Base-by-base conservation (phyloP, 2,888 invertebrate genomes). In the Petrophora chlorosata region DNA sequence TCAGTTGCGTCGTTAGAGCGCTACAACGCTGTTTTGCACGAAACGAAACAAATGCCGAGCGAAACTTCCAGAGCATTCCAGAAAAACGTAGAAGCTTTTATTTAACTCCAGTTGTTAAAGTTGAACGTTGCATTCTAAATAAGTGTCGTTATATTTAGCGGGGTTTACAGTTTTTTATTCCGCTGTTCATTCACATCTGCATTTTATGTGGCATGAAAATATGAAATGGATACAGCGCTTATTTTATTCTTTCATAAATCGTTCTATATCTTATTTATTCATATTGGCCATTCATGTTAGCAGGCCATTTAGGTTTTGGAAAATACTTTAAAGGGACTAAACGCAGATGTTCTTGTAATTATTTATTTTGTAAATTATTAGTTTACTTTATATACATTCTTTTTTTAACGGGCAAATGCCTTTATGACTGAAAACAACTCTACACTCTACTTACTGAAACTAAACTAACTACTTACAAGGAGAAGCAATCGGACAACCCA, bases 1-100 rank as follows among this genome's bases (percentile, higher is more conserved):
- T 76, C 79, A 75, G 71, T 74, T 66, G 72, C 68, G 65, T 75
- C 70, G 71, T 79, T 74, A 77, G 70, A 62, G 53, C 43, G 48
- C 43, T 67, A 56, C 65, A 67, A 48, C 49, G 54, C 52, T 61
- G 48, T 53, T 55, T 51, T 49, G 2, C 26, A 34, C 42, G 57
- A 63, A 67, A 71, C 59, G 63, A 63, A 73, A 71, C 63, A 68
- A 65, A 67, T 56, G 34, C 23, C 52, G 38, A 36, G 47, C 52
- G 42, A 59, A 65, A 57, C 55, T 64, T 63, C 53, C 22, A 29
- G 46, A 23, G 19, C 16, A 46, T 50, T 40, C 50, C 56, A 58
- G 57, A 62, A 60, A 56, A 60, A 49, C 42, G 50, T 38, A 36
- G 28, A 23, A 30, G 44, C 50, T 41, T 48, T 43, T 56, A 29